phyloP scores from a whole-genome alignment of 1,140 invertebrate genomes.

The Ceratina calcarata region DNA sequence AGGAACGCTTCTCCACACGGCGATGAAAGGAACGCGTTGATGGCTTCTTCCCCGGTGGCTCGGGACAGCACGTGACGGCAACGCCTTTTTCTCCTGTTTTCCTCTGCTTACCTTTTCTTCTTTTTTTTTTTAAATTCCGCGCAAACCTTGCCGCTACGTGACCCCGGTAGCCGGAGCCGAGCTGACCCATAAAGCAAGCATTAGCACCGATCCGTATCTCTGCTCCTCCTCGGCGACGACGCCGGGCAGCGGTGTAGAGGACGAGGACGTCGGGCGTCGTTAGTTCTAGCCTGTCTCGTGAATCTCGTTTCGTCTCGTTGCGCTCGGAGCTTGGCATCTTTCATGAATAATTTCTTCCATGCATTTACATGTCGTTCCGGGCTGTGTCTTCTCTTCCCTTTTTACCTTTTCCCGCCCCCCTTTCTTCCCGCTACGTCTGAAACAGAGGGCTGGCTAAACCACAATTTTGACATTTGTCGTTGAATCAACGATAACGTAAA shows the following conservation, averaged over 20 bases:
- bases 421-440: background rate
- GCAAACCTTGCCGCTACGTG: constrained; percentile 56
- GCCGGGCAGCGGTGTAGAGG: background rate
- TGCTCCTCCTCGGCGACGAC: background rate
- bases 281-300: constrained; percentile 58
- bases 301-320: constrained; percentile 71
- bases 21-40: constrained; percentile 34
- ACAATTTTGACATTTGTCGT: too few species aligned
- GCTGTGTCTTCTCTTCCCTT: constrained; percentile 8
- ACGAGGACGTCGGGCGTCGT: constrained; percentile 28
- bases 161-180: constrained; percentile 34
- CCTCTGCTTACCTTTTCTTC: background rate
- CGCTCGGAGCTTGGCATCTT: constrained; percentile 61
- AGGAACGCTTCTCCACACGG: constrained; percentile 55
- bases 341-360: constrained; percentile 72
- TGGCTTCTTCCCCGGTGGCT: constrained; percentile 27
- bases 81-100: constrained; percentile 21
- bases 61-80: background rate
- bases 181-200: constrained; percentile 64
- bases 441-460: too few species aligned
- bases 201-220: constrained; percentile 70
- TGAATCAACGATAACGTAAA: too few species aligned
- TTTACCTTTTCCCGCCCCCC: background rate
- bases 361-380: constrained; percentile 56
- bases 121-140: constrained; percentile 59